These are phyloP conservation scores for Acipenser oxyrinchus DNA, from an alignment of 2,797 vertebrate genomes.

Conservation along the genomic window DNA sequence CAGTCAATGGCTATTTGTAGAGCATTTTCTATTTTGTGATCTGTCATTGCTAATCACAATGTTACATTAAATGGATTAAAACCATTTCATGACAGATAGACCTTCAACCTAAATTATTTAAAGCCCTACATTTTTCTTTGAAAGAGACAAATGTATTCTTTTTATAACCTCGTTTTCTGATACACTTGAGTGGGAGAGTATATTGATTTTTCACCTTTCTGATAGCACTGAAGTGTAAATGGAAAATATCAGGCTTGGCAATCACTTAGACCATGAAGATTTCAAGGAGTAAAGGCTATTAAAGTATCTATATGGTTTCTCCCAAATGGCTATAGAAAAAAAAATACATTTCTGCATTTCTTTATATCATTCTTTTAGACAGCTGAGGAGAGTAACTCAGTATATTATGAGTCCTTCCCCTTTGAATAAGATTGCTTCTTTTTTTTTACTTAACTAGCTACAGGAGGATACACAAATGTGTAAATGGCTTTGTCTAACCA, in stretches of 20 bases:
- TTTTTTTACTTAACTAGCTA: slow-evolving; percentile 73
- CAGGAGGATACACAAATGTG: slow-evolving; percentile 74
- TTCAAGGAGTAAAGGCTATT: slow-evolving; percentile 69
- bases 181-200: slow-evolving; percentile 72
- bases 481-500: slow-evolving; percentile 77
- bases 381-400: slow-evolving; percentile 69
- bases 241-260: slow-evolving; percentile 75
- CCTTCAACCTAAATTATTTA: slow-evolving; percentile 2
- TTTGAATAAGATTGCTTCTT: not conserved
- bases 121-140: slow-evolving; percentile 63
- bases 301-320: slow-evolving; percentile 72
- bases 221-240: slow-evolving; percentile 75
- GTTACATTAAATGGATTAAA: not conserved
- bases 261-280: slow-evolving; percentile 71
- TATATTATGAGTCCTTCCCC: not conserved
- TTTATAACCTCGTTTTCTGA: slow-evolving; percentile 71
- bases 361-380: slow-evolving; percentile 69
- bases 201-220: slow-evolving; percentile 75
- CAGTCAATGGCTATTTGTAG: too few species aligned
- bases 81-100: not conserved
- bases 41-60: slow-evolving; percentile 1
- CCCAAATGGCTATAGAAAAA: slow-evolving; percentile 62
- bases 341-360: slow-evolving; percentile 68
- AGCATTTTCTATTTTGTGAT: not conserved
- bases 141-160: slow-evolving; percentile 72